Evolutionary conservation across 2,797 vertebrate species (phyloP).

Genomic region (Artibeus jamaicensis): DNA sequence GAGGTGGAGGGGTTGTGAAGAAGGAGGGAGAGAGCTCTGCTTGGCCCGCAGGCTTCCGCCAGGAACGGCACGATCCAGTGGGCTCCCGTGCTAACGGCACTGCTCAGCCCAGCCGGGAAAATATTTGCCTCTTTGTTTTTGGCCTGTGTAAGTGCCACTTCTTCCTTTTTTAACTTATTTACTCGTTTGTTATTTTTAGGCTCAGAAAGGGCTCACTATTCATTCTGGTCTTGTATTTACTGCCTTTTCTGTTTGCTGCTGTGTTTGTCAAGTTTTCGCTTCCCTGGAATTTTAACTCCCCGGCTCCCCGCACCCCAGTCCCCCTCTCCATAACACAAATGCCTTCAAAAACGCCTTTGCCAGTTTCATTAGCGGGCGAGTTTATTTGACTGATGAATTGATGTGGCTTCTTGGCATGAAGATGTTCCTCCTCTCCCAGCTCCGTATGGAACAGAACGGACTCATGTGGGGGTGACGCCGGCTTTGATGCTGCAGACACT

Average conservation of each 20-base stretch:
- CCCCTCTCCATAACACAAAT: slow-evolving; percentile 41
- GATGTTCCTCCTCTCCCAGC: slow-evolving; percentile 34
- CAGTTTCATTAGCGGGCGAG: slow-evolving; percentile 71
- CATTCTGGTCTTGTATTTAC: slow-evolving; percentile 14
- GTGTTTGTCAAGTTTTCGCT: slow-evolving; percentile 57
- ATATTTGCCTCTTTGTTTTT: not conserved
- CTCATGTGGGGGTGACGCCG: slow-evolving; percentile 61
- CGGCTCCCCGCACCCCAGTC: not conserved
- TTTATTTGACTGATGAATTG: slow-evolving; percentile 71
- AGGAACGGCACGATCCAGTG: not conserved
- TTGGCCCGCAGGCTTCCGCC: not conserved
- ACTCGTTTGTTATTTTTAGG: not conserved
- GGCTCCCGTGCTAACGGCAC: not conserved
- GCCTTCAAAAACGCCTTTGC: slow-evolving; percentile 57
- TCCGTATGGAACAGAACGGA: slow-evolving; percentile 6
- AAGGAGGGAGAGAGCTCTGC: not conserved
- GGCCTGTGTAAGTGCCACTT: not conserved
- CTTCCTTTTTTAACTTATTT: not conserved
- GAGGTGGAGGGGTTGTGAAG: not conserved
- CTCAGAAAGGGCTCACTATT: not conserved
- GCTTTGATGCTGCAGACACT: slow-evolving; percentile 52
- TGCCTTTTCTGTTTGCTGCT: not conserved
- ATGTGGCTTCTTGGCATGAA: slow-evolving; percentile 58
- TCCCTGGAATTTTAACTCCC: slow-evolving; percentile 34
- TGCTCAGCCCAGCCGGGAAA: not conserved